A percentile compares a stretch with the other conserved stretches of the same genome.
Conservation (phyloP, 2,797 vertebrate genomes). For the Sebastes oblongus region DNA sequence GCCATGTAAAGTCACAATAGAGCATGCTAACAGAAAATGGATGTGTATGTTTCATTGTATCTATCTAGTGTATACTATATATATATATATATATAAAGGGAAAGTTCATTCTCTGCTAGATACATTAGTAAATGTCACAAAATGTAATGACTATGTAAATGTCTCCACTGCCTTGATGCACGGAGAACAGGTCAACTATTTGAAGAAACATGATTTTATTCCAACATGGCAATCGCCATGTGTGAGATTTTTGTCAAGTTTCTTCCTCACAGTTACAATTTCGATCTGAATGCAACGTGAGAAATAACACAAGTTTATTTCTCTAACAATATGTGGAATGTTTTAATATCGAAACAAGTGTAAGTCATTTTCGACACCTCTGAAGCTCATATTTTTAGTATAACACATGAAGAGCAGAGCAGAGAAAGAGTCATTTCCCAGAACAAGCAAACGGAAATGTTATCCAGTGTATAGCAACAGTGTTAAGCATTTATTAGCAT, state of each 20-base stretch:
- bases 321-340: neutral
- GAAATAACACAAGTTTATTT: neutral
- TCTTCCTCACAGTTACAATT: neutral
- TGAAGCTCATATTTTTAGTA: neutral
- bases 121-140: conserved; percentile 33
- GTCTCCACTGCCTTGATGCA: neutral
- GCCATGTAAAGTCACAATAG: neutral
- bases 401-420: neutral
- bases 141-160: neutral
- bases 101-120: conserved; percentile 1
- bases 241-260: neutral
- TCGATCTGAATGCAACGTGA: neutral
- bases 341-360: neutral
- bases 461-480: neutral
- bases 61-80: neutral
- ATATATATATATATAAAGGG: neutral
- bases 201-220: neutral
- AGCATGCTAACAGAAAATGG: neutral
- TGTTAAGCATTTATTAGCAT: neutral
- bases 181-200: neutral
- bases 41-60: neutral
- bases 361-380: neutral
- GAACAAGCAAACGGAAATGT: neutral
- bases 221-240: neutral
- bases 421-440: neutral